Percentiles rank a stretch among this genome's conserved stretches.
phyloP scores from a whole-genome alignment of 2,888 invertebrate species.

The Lissonota sp. region DNA sequence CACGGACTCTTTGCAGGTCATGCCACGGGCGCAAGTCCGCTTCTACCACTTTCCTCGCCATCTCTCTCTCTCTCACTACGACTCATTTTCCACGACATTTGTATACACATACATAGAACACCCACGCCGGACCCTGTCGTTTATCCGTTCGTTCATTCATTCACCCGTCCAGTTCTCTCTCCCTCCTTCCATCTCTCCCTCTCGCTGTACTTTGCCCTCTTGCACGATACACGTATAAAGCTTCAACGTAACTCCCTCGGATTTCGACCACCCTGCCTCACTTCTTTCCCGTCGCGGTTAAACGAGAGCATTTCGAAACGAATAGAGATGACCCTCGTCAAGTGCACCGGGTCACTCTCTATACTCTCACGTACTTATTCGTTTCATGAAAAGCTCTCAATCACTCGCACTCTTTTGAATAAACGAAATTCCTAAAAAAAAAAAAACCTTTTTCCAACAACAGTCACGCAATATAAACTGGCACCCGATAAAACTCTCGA shows the following conservation, averaged over 20 bases:
- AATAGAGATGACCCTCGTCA: slow-evolving; percentile 60
- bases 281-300: slow-evolving; percentile 17
- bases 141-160: slow-evolving; percentile 76
- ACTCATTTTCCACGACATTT: neutral
- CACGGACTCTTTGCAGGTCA: slow-evolving; percentile 65
- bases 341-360: slow-evolving; percentile 55
- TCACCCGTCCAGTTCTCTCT: slow-evolving; percentile 65
- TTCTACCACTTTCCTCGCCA: slow-evolving; percentile 68
- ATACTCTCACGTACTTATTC: neutral
- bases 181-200: slow-evolving; percentile 34
- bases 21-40: slow-evolving; percentile 72
- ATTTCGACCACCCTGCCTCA: slow-evolving; percentile 29
- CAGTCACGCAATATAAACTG: too few species aligned
- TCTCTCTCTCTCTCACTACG: slow-evolving; percentile 16
- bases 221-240: slow-evolving; percentile 27
- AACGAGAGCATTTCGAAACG: slow-evolving; percentile 47
- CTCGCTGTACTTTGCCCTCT: slow-evolving; percentile 21
- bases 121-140: slow-evolving; percentile 49
- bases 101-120: neutral
- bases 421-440: neutral
- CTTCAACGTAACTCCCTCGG: slow-evolving; percentile 26
- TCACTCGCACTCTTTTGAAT: slow-evolving; percentile 29
- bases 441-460: neutral
- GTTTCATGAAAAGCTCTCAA: slow-evolving; percentile 36
- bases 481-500: neutral